phyloP scores from a whole-genome alignment of 2,113 vertebrate species.

The Riparia riparia region DNA sequence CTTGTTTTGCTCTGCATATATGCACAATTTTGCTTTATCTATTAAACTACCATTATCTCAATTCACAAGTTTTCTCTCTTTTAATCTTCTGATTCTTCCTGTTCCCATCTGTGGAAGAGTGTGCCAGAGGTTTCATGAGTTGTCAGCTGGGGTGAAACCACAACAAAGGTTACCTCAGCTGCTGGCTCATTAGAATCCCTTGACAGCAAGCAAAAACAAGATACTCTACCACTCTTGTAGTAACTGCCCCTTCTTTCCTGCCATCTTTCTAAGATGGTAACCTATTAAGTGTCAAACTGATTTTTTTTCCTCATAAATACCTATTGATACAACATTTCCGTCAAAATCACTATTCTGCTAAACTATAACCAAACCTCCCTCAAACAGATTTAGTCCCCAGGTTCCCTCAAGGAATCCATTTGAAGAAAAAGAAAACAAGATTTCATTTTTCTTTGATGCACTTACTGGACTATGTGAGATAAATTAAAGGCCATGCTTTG shows the following conservation, averaged over 20 bases:
- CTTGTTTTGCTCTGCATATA: not conserved
- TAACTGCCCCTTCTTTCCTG: not conserved
- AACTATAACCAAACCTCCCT: not conserved
- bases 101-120: not conserved
- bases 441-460: not conserved
- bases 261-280: not conserved
- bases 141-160: not conserved
- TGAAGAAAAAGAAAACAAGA: not conserved
- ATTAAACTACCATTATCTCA: not conserved
- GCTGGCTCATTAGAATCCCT: not conserved
- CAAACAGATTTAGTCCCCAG: not conserved
- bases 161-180: fast-evolving
- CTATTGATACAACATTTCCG: not conserved
- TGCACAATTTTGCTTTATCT: not conserved
- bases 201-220: not conserved
- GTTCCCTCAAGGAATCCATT: not conserved
- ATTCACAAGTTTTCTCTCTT: not conserved
- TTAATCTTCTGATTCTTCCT: not conserved
- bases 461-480: not conserved
- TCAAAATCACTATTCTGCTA: not conserved
- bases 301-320: not conserved
- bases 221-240: not conserved
- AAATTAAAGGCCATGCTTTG: not conserved
- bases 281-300: not conserved
- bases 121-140: not conserved